Evolutionary conservation across 2,113 vertebrate genomes (phyloP), one percentile per base, ranked within the genome.

Genomic region (Syngnathus typhle): DNA sequence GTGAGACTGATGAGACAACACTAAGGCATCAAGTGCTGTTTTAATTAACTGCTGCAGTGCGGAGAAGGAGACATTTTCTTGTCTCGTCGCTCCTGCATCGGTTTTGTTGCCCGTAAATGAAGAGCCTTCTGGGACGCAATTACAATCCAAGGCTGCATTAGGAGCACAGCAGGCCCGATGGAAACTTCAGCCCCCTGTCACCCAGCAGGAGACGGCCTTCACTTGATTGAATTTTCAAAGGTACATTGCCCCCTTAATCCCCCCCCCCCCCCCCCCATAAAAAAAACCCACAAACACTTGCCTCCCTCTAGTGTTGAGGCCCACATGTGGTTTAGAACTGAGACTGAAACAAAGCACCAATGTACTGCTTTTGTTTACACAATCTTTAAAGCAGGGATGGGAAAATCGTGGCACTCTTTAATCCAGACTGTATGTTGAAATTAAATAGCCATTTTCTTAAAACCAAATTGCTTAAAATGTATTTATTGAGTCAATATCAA

Each of bases 51-150:
- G 82, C 80, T 72, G 75, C 60, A 10, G 73, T 74, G 83, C 85
- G 77, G 67, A 72, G 78, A 80, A 81, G 62, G 72, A 83, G 80
- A 81, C 72, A 38, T 84, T 87, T 88, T 77, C 77, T 80, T 82
- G 85, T 86, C 72, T 74, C 78, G 65, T 77, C 72, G 69, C 74
- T 68, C 66, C 68, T 76, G 61, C 67, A 77, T 80, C 80, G 85
- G 78, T 88, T 88, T 86, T 86, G 86, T 86, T 89, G 87, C 81
- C 71, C 67, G 80, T 85, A 91, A 92, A 91, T 90, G 90, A 92
- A 91, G 84, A 86, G 87, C 85, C 91, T 89, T 90, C 86, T 89
- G 90, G 90, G 91, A 91, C 82, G 88, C 88, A 91, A 91, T 92
- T 91, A 91, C 89, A 88, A 58, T 85, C 85, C 86, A 89, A 87